Base-by-base conservation (phyloP, 2,888 invertebrate genomes). In the Rapana venosa region DNA sequence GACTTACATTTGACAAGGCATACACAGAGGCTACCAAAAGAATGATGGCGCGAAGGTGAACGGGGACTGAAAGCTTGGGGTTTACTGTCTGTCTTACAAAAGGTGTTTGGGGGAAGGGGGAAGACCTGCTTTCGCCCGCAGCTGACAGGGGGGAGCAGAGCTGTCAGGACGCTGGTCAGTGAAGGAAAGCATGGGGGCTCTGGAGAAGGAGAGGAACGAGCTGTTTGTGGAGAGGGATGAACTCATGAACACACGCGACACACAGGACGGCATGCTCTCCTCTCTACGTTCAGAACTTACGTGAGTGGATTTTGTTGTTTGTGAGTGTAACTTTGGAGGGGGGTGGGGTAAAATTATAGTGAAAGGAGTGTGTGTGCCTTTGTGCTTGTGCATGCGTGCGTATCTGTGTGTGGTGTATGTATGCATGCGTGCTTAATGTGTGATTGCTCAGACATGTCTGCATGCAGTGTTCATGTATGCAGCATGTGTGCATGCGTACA, bases 141-240 rank as follows among this genome's bases (percentile, higher is more conserved):
- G 58, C 91, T 94, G 15, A 92, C 91, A 86, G 93, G 88, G 92
- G 92, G 85, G 94, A 94, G 91, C 92, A 94, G 84, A 93, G 77
- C 88, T 95, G 79, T 92, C 93, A n/a, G 93, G 92, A 89, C 91
- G 89, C 81, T 92, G 79, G 88, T 22, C 85, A 89, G 84, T 90
- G 74, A 92, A 90, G 70, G 88, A 91, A 88, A 90, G 90, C 56
- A 77, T 92, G 30, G 92, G 93, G 87, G 88, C 90, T 15, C 81
- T 93, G 79, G 93, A 92, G 90, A 92, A 91, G 35, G 91, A 91
- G 77, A 90, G 85, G 74, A 88, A 91, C 22, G 70, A 91, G 26
- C 36, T 93, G 89, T 87, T 56, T 32, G 87, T 66, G 17, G 92
- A 92, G 87, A 92, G 91, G 70, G 90, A 91, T 47, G 90, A 91